A percentile compares a stretch with the other conserved stretches of the same genome.
These are phyloP conservation scores for Amyelois transitella DNA, from an alignment of 1,140 invertebrate genomes.

Conservation along the genomic window DNA sequence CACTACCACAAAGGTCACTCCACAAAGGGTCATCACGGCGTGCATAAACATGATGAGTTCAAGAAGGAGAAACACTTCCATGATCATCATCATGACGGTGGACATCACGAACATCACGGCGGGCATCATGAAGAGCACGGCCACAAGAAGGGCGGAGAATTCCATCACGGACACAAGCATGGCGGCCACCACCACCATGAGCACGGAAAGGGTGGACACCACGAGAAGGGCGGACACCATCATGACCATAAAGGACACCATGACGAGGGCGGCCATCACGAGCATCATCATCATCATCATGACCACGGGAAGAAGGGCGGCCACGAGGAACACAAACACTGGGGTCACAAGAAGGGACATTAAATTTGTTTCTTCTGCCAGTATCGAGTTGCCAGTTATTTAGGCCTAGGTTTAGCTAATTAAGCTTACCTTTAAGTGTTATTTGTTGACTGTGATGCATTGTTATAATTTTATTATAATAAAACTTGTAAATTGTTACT, in stretches of 20 bases:
- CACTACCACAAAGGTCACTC: constrained; percentile 85
- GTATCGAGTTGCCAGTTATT: constrained; percentile 23
- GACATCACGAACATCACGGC: constrained; percentile 79
- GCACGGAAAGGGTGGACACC: constrained; percentile 81
- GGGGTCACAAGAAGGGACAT: constrained; percentile 74
- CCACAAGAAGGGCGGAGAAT: constrained; percentile 79
- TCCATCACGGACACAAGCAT: constrained; percentile 81
- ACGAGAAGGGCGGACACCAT: constrained; percentile 78
- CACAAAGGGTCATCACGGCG: constrained; percentile 83
- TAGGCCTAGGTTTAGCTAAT: constrained; percentile 38
- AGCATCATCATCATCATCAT: constrained; percentile 76
- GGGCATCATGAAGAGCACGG: constrained; percentile 79
- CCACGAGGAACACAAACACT: constrained; percentile 71
- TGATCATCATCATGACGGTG: constrained; percentile 83
- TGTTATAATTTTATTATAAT: constrained; percentile 14
- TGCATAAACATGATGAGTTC: constrained; percentile 84
- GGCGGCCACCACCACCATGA: constrained; percentile 79
- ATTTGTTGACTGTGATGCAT: constrained; percentile 47
- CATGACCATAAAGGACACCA: constrained; percentile 65
- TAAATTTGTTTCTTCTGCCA: constrained; percentile 38
- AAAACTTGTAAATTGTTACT: not conserved
- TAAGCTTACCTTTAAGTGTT: constrained; percentile 37
- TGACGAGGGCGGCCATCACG: constrained; percentile 75
- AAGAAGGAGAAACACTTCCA: constrained; percentile 78
- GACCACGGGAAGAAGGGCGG: constrained; percentile 79